Conservation (phyloP, 1,140 invertebrate genomes). For the Pseudomyrmex flavicornis region DNA sequence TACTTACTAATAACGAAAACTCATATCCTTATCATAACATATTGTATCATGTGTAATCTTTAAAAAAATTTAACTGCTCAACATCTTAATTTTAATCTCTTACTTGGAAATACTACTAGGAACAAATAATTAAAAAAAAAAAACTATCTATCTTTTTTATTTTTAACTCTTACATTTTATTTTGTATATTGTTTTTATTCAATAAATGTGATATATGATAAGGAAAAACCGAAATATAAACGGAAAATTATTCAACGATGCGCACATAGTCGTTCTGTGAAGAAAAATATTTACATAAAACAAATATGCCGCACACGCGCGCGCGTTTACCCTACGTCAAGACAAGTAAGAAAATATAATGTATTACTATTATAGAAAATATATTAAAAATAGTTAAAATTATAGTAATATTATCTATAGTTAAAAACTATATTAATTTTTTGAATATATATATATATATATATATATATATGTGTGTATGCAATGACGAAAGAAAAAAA, state of each 20-base stretch:
- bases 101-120: background rate
- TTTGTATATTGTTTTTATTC: background rate
- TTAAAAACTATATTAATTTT: background rate
- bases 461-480: no score
- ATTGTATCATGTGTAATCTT: background rate
- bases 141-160: background rate
- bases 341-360: slow-evolving; percentile 13
- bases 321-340: background rate
- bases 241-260: slow-evolving; percentile 2
- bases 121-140: background rate
- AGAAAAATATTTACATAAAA: slow-evolving; percentile 27
- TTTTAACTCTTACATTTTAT: background rate
- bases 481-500: background rate
- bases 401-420: no score
- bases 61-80: background rate
- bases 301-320: background rate
- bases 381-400: no score
- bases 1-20: slow-evolving; percentile 15
- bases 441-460: no score
- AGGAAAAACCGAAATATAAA: slow-evolving; percentile 18
- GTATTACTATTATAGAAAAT: background rate
- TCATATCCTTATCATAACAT: slow-evolving; percentile 4
- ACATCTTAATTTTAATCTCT: slow-evolving; percentile 19
- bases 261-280: background rate
- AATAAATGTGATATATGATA: slow-evolving; percentile 11